These are phyloP conservation scores for Belonocnema kinseyi DNA, from an alignment of 1,140 invertebrate genomes.

Conservation along the genomic window DNA sequence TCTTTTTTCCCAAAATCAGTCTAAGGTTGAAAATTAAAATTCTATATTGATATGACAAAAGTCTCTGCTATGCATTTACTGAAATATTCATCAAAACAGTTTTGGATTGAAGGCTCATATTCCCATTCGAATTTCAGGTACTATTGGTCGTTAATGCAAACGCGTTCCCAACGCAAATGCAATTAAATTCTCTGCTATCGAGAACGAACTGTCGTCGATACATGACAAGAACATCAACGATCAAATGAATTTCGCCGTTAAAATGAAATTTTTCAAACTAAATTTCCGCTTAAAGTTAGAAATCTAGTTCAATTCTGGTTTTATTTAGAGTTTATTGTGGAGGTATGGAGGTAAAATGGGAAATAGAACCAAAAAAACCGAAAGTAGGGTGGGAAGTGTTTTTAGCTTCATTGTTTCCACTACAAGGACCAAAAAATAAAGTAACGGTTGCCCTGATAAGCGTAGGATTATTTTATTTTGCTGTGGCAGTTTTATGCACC, in stretches of 20 bases:
- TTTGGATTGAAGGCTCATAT: conserved; percentile 15
- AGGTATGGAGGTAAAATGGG: too few relatives aligned
- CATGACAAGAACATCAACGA: conserved; percentile 15
- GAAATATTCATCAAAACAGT: conserved; percentile 29
- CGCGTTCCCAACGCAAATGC: conserved; percentile 27
- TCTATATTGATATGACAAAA: neutral
- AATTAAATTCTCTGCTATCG: conserved; percentile 31
- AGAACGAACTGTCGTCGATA: conserved; percentile 10
- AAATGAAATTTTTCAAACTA: neutral
- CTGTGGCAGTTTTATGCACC: conserved; percentile 10
- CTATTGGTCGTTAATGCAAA: conserved; percentile 28
- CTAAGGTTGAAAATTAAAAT: too few relatives aligned
- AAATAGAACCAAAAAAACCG: neutral
- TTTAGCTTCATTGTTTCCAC: neutral
- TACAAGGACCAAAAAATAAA: conserved; percentile 1
- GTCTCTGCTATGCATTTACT: conserved; percentile 3
- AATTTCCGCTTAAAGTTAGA: neutral
- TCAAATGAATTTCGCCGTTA: neutral
- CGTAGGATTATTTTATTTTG: conserved; percentile 4
- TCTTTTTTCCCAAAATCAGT: too few relatives aligned
- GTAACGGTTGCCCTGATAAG: neutral
- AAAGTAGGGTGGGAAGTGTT: neutral
- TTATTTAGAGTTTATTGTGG: neutral
- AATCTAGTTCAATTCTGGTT: neutral
- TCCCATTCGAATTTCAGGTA: conserved; percentile 12